Evolutionary conservation across 2,888 invertebrate genomes (phyloP).

Genomic region (Heliconius hortense): DNA sequence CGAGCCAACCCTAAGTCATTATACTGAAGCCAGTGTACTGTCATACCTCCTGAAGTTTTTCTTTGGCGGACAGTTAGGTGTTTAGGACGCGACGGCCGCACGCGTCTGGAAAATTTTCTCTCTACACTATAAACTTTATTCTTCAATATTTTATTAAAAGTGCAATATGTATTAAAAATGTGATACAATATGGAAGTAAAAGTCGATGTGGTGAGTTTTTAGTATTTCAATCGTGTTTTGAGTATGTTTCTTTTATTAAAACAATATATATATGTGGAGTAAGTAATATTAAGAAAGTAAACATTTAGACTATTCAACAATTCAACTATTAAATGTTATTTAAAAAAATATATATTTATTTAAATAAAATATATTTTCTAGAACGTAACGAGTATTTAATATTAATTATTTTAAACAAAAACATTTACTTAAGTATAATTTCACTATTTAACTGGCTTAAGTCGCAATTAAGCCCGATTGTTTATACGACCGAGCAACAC

Average conservation of each 20-base stretch:
- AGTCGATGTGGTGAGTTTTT: slow-evolving; percentile 71
- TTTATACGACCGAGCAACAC: slow-evolving; percentile 34
- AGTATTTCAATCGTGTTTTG: background rate
- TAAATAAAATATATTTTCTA: too few species aligned
- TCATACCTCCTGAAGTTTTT: slow-evolving; percentile 38
- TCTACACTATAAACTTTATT: too few species aligned
- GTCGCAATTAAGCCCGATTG: slow-evolving; percentile 28
- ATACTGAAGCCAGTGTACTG: background rate
- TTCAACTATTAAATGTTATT: too few species aligned
- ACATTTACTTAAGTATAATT: slow-evolving; percentile 12
- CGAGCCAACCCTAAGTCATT: background rate
- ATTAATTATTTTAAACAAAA: background rate
- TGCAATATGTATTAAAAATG: slow-evolving; percentile 32
- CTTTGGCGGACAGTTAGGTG: slow-evolving; percentile 36
- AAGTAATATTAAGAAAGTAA: too few species aligned
- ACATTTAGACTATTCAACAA: too few species aligned
- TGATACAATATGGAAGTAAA: slow-evolving; percentile 65
- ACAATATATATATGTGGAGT: background rate
- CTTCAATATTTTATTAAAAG: background rate
- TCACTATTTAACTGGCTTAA: slow-evolving; percentile 19
- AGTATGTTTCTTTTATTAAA: background rate
- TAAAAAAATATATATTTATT: too few species aligned
- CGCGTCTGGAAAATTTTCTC: slow-evolving; percentile 34
- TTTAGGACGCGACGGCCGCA: slow-evolving; percentile 30
- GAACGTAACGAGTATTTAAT: background rate